phyloP scores from a whole-genome alignment of 2,113 vertebrate species.

The Potamarius usumacintae region DNA sequence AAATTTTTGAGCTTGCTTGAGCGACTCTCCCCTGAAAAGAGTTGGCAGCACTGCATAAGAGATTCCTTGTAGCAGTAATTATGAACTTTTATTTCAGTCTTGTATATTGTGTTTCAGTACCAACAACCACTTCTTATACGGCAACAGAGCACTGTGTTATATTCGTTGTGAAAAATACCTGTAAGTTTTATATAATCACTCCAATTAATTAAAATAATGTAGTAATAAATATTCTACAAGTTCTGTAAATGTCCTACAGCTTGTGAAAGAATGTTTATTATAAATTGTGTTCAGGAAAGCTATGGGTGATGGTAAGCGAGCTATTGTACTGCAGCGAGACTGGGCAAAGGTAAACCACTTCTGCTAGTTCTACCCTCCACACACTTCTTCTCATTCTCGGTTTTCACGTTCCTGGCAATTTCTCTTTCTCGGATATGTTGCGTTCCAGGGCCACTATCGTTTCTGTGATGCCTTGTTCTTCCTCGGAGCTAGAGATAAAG shows the following conservation, averaged over 20 bases:
- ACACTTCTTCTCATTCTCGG: too few species aligned
- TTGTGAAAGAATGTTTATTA: not conserved
- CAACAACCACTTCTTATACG: constrained; percentile 86
- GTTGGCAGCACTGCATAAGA: too few species aligned
- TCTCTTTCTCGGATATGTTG: not conserved
- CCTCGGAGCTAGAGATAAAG: constrained; percentile 74
- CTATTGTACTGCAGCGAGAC: constrained; percentile 78
- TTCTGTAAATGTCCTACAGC: not conserved
- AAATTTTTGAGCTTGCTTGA: too few species aligned
- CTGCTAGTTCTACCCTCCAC: not conserved
- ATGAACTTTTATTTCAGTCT: not conserved
- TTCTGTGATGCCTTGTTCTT: constrained; percentile 85
- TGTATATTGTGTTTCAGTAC: constrained; percentile 66
- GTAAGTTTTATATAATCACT: constrained; percentile 62
- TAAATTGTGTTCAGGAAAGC: constrained; percentile 76
- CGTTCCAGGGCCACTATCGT: constrained; percentile 86
- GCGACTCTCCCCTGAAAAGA: too few species aligned
- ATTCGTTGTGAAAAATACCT: constrained; percentile 72
- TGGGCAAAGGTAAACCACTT: constrained; percentile 85
- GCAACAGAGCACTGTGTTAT: constrained; percentile 89
- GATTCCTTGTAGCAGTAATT: not conserved
- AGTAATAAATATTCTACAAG: not conserved
- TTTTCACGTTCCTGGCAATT: not conserved
- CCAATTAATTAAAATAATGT: not conserved
- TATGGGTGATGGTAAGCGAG: constrained; percentile 85